Conservation (phyloP, 2,888 invertebrate species). For the Andrena trimmerana region DNA sequence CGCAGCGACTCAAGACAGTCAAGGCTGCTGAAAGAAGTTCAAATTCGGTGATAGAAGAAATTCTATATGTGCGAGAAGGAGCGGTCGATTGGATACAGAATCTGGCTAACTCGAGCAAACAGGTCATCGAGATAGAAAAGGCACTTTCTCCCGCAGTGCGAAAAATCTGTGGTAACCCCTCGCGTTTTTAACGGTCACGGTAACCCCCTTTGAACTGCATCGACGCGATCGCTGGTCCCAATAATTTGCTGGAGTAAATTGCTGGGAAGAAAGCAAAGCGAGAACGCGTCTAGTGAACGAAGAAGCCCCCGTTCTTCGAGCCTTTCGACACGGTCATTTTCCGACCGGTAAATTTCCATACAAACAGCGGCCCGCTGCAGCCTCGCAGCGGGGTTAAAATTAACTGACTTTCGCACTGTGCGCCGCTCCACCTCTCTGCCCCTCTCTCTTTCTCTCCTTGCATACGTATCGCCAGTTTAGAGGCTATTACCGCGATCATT, state of each 20-base stretch:
- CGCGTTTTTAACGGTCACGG: constrained; percentile 22
- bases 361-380: constrained; percentile 61
- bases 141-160: background rate
- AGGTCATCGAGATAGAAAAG: constrained; percentile 2
- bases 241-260: constrained; percentile 62
- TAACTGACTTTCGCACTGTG: constrained; percentile 68
- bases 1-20: background rate
- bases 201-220: constrained; percentile 26
- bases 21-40: background rate
- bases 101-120: background rate
- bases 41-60: background rate
- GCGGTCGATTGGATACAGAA: background rate
- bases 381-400: constrained; percentile 61
- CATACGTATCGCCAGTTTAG: constrained; percentile 58
- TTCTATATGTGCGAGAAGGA: background rate
- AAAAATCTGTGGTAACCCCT: constrained; percentile 13
- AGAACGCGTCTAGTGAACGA: constrained; percentile 49
- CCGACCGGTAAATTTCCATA: constrained; percentile 81
- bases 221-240: constrained; percentile 48
- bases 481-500: constrained; percentile 54
- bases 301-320: constrained; percentile 66
- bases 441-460: background rate
- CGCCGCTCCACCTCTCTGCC: constrained; percentile 22
- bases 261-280: constrained; percentile 58
- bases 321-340: constrained; percentile 78